phyloP scores from a whole-genome alignment of 2,888 invertebrate species.

The Tuta absoluta region DNA sequence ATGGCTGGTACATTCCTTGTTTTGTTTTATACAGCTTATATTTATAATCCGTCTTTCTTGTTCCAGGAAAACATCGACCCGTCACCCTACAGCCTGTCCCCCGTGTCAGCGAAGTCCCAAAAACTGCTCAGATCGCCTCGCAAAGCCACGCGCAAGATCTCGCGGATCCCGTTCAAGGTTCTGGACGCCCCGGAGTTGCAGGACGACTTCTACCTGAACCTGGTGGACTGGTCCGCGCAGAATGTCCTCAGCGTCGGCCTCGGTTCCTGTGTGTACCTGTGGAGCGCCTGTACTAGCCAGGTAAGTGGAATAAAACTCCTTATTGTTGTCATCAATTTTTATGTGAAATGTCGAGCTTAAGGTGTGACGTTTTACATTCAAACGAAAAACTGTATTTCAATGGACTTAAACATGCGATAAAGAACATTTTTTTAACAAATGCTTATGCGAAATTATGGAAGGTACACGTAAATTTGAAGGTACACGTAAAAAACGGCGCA shows the following conservation, averaged over 20 bases:
- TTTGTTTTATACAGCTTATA: neutral
- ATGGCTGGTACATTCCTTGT: too few relatives aligned
- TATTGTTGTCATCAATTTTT: too few relatives aligned
- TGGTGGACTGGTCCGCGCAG: constrained; percentile 99
- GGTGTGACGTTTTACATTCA: too few relatives aligned
- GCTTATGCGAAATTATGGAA: too few relatives aligned
- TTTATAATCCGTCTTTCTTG: constrained; percentile 33
- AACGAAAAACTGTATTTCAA: too few relatives aligned
- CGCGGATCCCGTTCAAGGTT: constrained; percentile 98
- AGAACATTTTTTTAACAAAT: too few relatives aligned
- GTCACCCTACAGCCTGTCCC: constrained; percentile 96
- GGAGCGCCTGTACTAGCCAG: constrained; percentile 99
- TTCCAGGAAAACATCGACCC: constrained; percentile 89
- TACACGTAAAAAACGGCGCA: too few relatives aligned
- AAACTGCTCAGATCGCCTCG: constrained; percentile 95
- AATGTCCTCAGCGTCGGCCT: constrained; percentile 99
- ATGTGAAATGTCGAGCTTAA: too few relatives aligned
- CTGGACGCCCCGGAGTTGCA: constrained; percentile 97
- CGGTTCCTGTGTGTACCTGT: constrained; percentile 98
- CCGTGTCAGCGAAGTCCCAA: constrained; percentile 97
- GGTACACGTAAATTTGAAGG: too few relatives aligned
- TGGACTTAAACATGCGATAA: too few relatives aligned
- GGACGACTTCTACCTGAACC: constrained; percentile 99
- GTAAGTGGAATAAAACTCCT: constrained; percentile 65
- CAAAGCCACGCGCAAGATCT: constrained; percentile 99